These are phyloP conservation scores for Copsychus sechellarum DNA, from an alignment of 2,113 vertebrate genomes.

Conservation along the genomic window DNA sequence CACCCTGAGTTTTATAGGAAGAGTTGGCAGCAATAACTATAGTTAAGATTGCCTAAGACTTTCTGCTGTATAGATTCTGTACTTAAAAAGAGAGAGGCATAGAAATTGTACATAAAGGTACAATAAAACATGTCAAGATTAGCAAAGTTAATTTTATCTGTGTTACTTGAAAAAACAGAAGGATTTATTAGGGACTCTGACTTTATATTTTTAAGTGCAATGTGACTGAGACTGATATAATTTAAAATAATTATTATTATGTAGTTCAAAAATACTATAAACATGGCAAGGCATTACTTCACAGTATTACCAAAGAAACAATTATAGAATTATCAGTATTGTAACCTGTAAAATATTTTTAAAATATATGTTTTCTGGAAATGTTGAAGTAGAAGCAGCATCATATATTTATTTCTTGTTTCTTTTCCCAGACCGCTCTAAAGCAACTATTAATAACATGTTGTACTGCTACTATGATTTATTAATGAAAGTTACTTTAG, in stretches of 20 bases:
- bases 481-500: constrained; percentile 63
- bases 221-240: constrained; percentile 52
- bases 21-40: constrained; percentile 28
- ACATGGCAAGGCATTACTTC: constrained; percentile 61
- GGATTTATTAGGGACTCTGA: constrained; percentile 60
- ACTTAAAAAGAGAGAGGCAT: constrained; percentile 7
- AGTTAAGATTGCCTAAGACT: constrained; percentile 52
- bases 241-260: constrained; percentile 72
- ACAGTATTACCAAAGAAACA: constrained; percentile 65
- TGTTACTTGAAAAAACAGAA: constrained; percentile 43
- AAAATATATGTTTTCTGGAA: constrained; percentile 66
- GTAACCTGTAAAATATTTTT: constrained; percentile 65
- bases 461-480: constrained; percentile 64
- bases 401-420: neutral
- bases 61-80: constrained; percentile 1
- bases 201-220: constrained; percentile 37
- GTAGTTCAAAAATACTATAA: constrained; percentile 60
- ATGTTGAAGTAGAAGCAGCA: constrained; percentile 38
- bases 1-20: constrained; percentile 17
- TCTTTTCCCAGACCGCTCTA: constrained; percentile 49
- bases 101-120: neutral
- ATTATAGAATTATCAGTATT: constrained; percentile 71
- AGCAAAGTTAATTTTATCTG: constrained; percentile 59
- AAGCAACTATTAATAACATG: constrained; percentile 53
- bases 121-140: constrained; percentile 69